Percentiles rank a stretch among this genome's conserved stretches.
phyloP scores from a whole-genome alignment of 2,113 vertebrate species.

The Pelvicachromis taeniatus region DNA sequence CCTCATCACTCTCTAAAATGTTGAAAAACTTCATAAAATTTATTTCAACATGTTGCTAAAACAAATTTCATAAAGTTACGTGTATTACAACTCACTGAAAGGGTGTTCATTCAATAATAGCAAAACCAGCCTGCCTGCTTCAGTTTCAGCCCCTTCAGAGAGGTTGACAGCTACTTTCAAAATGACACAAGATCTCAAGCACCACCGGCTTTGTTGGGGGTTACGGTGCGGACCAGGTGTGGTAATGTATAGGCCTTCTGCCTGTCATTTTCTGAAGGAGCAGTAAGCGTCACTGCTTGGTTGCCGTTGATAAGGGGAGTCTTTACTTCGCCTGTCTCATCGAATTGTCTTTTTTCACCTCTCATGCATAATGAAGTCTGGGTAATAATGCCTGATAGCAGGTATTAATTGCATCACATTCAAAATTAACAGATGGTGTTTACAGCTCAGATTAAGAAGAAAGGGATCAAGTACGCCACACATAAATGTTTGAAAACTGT shows the following conservation, averaged over 20 bases:
- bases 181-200: neutral
- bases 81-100: neutral
- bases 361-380: slow-evolving; percentile 57
- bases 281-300: slow-evolving; percentile 25
- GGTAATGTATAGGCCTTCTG: slow-evolving; percentile 28
- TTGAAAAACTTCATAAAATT: neutral
- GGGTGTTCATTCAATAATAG: neutral
- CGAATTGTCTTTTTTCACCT: neutral
- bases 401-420: slow-evolving; percentile 38
- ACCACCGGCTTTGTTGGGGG: neutral
- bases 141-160: neutral
- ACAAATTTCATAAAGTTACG: no score
- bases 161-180: slow-evolving; percentile 8
- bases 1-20: neutral
- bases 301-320: neutral
- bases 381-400: slow-evolving; percentile 10
- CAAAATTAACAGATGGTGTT: slow-evolving; percentile 26
- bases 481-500: slow-evolving; percentile 37
- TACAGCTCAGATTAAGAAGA: neutral
- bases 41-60: neutral
- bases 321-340: neutral
- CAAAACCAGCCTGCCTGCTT: neutral
- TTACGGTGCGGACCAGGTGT: neutral
- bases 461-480: slow-evolving; percentile 37
- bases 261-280: slow-evolving; percentile 5